phyloP scores from a whole-genome alignment of 2,113 vertebrate genomes.

The Bombycilla garrulus region DNA sequence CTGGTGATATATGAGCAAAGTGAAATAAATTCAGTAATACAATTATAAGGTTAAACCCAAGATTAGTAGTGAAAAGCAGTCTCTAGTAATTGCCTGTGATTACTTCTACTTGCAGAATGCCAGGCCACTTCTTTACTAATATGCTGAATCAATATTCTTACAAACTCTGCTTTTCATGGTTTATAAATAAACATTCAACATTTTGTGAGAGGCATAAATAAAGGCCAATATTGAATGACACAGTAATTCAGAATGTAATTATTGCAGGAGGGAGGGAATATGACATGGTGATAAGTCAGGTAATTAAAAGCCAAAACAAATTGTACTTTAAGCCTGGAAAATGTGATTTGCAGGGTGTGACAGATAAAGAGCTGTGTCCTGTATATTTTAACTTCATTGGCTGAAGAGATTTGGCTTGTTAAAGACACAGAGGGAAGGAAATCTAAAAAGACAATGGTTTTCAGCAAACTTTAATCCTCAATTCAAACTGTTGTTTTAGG shows the following conservation, averaged over 20 bases:
- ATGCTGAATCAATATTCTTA: slow-evolving; percentile 49
- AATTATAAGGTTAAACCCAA: slow-evolving; percentile 53
- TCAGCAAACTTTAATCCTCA: not conserved
- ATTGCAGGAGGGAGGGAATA: not conserved
- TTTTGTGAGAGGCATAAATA: slow-evolving; percentile 57
- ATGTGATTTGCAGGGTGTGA: slow-evolving; percentile 49
- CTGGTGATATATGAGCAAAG: slow-evolving; percentile 10
- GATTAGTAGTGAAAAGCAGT: slow-evolving; percentile 55
- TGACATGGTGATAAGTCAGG: slow-evolving; percentile 54
- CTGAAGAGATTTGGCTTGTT: not conserved
- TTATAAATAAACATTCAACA: slow-evolving; percentile 62
- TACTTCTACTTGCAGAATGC: slow-evolving; percentile 51
- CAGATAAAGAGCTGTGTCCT: slow-evolving; percentile 21
- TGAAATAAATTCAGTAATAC: slow-evolving; percentile 43
- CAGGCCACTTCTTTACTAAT: slow-evolving; percentile 46
- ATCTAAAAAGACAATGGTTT: not conserved
- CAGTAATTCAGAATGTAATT: slow-evolving; percentile 62
- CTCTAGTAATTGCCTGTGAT: slow-evolving; percentile 61
- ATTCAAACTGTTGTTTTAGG: not conserved
- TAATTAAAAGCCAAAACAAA: slow-evolving; percentile 68
- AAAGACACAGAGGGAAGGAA: not conserved
- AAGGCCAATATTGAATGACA: slow-evolving; percentile 62
- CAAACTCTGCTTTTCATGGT: slow-evolving; percentile 60
- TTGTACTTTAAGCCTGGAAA: slow-evolving; percentile 48
- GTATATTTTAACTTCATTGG: not conserved